Evolutionary conservation across 64 coral and sea anemone genomes (phyloP), one percentile per base, ranked within the genome.

Genomic region (Hydrozoanthus tunicans): DNA sequence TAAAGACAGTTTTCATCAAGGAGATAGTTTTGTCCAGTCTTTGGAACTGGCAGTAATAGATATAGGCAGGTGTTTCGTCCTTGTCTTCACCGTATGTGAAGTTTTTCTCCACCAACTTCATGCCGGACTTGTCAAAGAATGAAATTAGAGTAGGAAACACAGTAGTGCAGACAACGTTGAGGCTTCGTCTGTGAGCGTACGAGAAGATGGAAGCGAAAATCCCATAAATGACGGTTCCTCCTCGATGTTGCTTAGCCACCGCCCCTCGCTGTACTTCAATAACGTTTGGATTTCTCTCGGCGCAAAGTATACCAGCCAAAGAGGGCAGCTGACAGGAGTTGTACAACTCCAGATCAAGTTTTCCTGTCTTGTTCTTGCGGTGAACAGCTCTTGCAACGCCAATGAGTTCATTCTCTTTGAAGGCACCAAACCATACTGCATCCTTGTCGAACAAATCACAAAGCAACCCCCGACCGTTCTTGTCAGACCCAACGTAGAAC

Each of bases 311-410:
- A 64, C 67, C 64, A 20, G 60, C 64, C 60, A 94, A 83, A 56
- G 93, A 83, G 0, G 93, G 93, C 43, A 94, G 14, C 23, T 71
- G 64, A 52, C 93, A 81, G 24, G 86, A 81, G 4, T 65, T 89
- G 12, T 94, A 94, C 53, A 94, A 53, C 65, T 94, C 93, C 6
- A 94, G 58, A 58, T 94, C 93, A 11, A 94, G 93, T 82, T 94
- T 94, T 13, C 93, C 93, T 15, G 82, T 74, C 4, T 81, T 81
- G 53, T 91, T 94, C 25, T 83, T 90, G 80, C 93, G 88, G 59
- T 83, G 89, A 7, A 94, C 93, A 7, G 93, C 93, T 10, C 93
- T 74, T 11, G 93, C 82, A 3, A 94, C 88, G 9, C 93, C 93
- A 55, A 94, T 85, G 4, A 94, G 58, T 24, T 90, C 9, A 25